Evolutionary conservation across 2,113 vertebrate genomes (phyloP).

Genomic region (Strix aluco): DNA sequence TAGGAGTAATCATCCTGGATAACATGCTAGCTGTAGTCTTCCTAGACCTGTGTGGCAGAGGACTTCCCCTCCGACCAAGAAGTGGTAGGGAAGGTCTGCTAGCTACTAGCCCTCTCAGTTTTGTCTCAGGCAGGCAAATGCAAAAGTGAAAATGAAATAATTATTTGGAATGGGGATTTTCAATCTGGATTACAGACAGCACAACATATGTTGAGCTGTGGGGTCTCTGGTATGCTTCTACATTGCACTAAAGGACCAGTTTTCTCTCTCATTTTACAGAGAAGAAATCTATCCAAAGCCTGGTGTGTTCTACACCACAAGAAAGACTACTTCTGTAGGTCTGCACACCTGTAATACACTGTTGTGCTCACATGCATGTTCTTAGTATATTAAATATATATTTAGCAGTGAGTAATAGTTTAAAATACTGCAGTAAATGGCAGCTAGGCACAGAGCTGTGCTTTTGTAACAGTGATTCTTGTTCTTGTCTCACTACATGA

Average conservation of each 20-base stretch:
- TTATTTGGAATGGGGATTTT: background rate
- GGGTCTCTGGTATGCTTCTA: background rate
- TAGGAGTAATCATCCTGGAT: background rate
- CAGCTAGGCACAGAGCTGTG: background rate
- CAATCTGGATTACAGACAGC: background rate
- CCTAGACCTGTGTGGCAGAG: background rate
- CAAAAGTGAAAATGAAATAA: background rate
- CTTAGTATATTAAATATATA: background rate
- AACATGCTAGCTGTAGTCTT: background rate
- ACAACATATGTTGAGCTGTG: background rate
- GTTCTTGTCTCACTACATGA: fast-evolving
- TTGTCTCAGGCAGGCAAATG: background rate
- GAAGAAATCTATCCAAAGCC: background rate
- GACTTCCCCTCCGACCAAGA: background rate
- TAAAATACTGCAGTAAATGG: background rate
- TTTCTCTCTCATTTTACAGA: background rate
- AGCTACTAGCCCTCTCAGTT: background rate
- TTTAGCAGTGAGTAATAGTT: background rate
- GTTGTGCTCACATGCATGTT: background rate
- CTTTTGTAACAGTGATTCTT: background rate
- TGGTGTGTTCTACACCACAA: background rate
- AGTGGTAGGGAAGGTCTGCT: background rate
- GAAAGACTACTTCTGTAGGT: background rate
- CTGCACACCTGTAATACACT: background rate
- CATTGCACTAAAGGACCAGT: no score